phyloP scores from a whole-genome alignment of 2,113 vertebrate species.

The Marmota flaviventris region DNA sequence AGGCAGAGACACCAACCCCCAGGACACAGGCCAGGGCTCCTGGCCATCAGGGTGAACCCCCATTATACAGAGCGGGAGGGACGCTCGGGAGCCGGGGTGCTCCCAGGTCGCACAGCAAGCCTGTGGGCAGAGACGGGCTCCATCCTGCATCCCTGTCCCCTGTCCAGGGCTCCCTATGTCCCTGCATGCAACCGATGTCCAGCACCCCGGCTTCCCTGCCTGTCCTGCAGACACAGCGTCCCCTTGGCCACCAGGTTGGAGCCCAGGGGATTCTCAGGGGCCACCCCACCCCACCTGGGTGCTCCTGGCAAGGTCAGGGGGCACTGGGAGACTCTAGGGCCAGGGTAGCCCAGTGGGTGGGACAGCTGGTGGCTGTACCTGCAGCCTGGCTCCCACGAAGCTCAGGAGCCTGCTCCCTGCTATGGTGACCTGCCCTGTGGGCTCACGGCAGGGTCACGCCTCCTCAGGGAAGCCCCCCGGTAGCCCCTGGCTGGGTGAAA shows the following conservation, averaged over 20 bases:
- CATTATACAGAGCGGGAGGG: too few relatives aligned
- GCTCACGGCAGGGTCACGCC: too few relatives aligned
- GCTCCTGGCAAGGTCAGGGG: background rate
- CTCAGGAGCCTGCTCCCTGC: background rate
- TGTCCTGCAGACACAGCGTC: background rate
- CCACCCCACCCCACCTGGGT: background rate
- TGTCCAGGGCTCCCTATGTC: accelerated
- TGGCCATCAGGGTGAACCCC: background rate
- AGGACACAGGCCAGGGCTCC: background rate
- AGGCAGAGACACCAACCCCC: too few relatives aligned
- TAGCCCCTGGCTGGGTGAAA: background rate
- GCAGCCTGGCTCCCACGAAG: background rate
- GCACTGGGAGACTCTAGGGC: background rate
- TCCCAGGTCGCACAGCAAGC: too few relatives aligned
- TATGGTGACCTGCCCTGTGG: background rate
- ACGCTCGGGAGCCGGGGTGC: too few relatives aligned
- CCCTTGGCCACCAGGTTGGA: background rate
- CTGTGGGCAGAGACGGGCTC: background rate
- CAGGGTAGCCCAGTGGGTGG: background rate
- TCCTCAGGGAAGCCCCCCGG: background rate
- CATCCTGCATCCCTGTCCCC: background rate
- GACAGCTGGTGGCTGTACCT: background rate
- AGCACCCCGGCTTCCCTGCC: background rate
- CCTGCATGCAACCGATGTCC: background rate
- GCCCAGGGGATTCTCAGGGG: background rate